Evolutionary conservation across 2,888 invertebrate genomes (phyloP), one percentile per base, ranked within the genome.

Genomic region (Habrosyne pyritoides): DNA sequence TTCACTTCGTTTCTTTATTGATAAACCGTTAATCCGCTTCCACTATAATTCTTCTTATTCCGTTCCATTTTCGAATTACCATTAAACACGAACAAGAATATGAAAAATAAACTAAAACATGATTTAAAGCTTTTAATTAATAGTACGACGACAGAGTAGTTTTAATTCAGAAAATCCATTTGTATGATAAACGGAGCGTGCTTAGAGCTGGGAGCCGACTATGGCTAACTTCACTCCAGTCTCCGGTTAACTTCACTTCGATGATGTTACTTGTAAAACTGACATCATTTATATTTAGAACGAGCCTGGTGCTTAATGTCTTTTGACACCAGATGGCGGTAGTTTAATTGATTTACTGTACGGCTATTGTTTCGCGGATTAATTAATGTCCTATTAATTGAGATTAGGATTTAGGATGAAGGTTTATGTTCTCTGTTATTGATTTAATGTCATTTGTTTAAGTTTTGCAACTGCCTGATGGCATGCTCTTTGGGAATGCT

Each of bases 91-190:
- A 10, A 21, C 12, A 5, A 8, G 10, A 21, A 21, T 22, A 12
- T n/a, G 1, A 21, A 21, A 21, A 47, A 47, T 10, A 22, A 14
- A 21, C 47, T 12, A 12, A 4, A 47, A 47, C 3, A 22, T 2
- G 10, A 22, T 2, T n/a, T 56, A 47, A 61, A 66, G 59, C 64
- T 60, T 61, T 61, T 69, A 76, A 73, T 75, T 69, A 64, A 60
- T 63, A 60, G 60, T 51, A 50, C 58, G 64, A 64, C 56, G 64
- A 58, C 64, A 64, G 64, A 63, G 58, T 51, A 67, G 64, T 63
- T 73, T 76, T 75, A 69, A 77, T 74, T 77, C 78, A 73, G 78
- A 75, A 77, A 81, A 82, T 81, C 77, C 80, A 84, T 84, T 84
- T 83, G 80, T 83, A 81, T 81, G 81, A 79, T 79, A 80, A 82